Evolutionary conservation across 2,797 vertebrate species (phyloP).

Genomic region (Xenops minutus): DNA sequence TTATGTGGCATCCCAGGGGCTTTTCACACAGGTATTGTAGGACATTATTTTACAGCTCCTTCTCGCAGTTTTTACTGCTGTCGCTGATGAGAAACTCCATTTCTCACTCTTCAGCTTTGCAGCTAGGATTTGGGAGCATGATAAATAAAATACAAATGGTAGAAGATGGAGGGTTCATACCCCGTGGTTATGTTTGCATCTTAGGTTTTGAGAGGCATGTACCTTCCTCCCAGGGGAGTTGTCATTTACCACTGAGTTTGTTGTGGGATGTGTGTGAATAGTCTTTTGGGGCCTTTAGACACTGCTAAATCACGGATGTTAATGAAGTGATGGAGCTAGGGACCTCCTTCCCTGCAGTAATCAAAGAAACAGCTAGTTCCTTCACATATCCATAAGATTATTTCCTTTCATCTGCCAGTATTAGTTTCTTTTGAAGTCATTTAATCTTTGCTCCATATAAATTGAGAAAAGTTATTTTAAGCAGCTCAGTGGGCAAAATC

Average conservation of each 20-base stretch:
- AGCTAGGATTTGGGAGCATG: conserved; percentile 61
- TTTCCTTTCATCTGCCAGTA: conserved; percentile 78
- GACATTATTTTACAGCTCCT: conserved; percentile 2
- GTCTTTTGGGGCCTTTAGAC: conserved; percentile 76
- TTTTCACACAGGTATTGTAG: not conserved
- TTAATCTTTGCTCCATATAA: conserved; percentile 79
- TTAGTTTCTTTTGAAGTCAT: conserved; percentile 72
- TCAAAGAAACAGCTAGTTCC: conserved; percentile 75
- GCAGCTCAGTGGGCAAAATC: conserved; percentile 61
- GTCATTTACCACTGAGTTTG: conserved; percentile 78
- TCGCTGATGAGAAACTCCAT: conserved; percentile 70
- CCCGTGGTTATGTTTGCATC: conserved; percentile 77
- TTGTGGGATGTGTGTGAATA: conserved; percentile 75
- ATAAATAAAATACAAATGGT: conserved; percentile 78
- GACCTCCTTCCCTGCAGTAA: conserved; percentile 73
- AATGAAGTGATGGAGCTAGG: conserved; percentile 84
- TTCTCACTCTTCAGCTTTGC: conserved; percentile 15
- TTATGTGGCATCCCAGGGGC: not conserved
- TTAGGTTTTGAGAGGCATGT: conserved; percentile 71
- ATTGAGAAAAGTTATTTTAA: conserved; percentile 76
- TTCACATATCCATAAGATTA: conserved; percentile 78
- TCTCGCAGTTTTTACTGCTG: conserved; percentile 50
- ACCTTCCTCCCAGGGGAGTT: conserved; percentile 74
- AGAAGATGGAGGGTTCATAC: conserved; percentile 74
- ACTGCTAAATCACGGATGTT: conserved; percentile 82